A percentile compares a stretch with the other conserved stretches of the same genome.
Evolutionary conservation across 2,888 invertebrate species (phyloP).

Genomic region (Gortyna flavago): DNA sequence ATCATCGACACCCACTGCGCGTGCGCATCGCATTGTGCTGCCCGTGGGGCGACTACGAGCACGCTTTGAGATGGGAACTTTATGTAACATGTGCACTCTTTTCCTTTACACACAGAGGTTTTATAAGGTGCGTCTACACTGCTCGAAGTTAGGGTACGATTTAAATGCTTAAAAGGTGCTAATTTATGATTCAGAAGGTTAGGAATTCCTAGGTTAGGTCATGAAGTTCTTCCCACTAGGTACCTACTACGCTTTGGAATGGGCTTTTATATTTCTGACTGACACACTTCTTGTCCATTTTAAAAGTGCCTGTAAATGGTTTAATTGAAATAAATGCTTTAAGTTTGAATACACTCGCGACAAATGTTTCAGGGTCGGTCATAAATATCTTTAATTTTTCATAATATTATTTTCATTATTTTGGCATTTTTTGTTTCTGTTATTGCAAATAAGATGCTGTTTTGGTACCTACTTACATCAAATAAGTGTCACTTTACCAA

Average conservation of each 20-base stretch:
- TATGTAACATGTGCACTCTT: conserved; percentile 29
- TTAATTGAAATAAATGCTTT: too few species aligned
- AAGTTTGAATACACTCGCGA: too few species aligned
- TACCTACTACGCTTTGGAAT: too few species aligned
- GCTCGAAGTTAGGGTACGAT: background rate
- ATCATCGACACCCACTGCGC: conserved; percentile 87
- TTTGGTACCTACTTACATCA: background rate
- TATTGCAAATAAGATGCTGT: background rate
- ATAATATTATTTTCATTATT: background rate
- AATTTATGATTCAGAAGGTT: too few species aligned
- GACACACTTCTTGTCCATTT: too few species aligned
- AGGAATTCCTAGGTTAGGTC: too few species aligned
- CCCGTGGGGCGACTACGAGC: conserved; percentile 57
- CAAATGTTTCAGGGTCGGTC: background rate
- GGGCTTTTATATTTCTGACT: too few species aligned
- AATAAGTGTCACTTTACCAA: conserved; percentile 7
- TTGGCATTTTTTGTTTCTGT: too few species aligned
- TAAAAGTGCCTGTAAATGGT: too few species aligned
- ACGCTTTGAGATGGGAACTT: conserved; percentile 22
- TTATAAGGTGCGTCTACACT: conserved; percentile 6
- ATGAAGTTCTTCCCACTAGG: too few species aligned
- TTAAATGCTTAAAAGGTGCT: too few species aligned
- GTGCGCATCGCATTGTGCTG: conserved; percentile 72
- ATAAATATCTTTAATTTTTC: background rate
- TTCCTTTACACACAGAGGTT: conserved; percentile 16